Evolutionary conservation across 2,888 invertebrate species (phyloP), one percentile per base, ranked within the genome.

Genomic region (Therioaphis trifolii): DNA sequence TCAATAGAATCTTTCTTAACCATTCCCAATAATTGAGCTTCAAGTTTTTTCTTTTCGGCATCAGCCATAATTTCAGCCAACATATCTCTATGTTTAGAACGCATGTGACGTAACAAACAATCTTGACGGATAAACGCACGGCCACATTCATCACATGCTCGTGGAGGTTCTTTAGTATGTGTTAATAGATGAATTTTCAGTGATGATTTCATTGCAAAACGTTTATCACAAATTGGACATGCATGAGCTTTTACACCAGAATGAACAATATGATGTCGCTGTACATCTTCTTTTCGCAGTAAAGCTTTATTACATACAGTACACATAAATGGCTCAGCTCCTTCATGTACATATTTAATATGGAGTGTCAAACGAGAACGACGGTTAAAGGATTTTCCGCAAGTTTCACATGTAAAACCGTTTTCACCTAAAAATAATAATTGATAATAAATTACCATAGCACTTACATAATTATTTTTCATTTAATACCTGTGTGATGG

Each of bases 61-160:
- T 91, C 91, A 2, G 91, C 90, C 88, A 92, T 88, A 40, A 92
- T 91, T 85, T 92, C 91, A 86, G 92, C 91, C 87, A 94, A 90
- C 86, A 93, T 90, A 87, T 92, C 91, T 21, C 92, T 89, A 89
- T 95, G 94, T 86, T 91, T 91, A 79, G 92, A 91, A 85, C 94
- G 91, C 90, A 95, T 93, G 89, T 95, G 95, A 7, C 94, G 91
- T 88, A 94, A 90, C 35, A 94, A 90, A 88, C 94, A 94, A 89
- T 94, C 94, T 87, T 94, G 93, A 86, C 94, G 92, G 86, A 94
- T 94, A 89, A 94, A 94, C 3, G 94, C 94, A 84, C 94, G 91
- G 9, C 92, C 92, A 89, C 94, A 94, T 89, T 94, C 93, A 88
- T 94, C 93, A 88, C 94, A 94, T 86, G 93, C 93, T 75, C 94